A percentile compares a stretch with the other conserved stretches of the same genome.
These are phyloP conservation scores for Nowickia ferox DNA, from an alignment of 2,888 invertebrate species.

Conservation along the genomic window DNA sequence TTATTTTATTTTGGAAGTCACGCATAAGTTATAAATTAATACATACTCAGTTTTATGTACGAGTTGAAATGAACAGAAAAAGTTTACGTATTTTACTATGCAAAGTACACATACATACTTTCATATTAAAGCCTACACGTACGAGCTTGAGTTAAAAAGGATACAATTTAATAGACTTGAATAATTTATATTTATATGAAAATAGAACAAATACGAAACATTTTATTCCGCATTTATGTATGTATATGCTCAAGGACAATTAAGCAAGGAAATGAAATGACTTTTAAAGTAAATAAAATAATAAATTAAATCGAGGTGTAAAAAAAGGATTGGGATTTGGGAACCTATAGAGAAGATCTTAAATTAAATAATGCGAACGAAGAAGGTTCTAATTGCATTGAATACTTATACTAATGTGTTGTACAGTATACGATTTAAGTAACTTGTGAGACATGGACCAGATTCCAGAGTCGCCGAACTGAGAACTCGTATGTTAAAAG, in stretches of 20 bases:
- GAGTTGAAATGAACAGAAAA: neutral
- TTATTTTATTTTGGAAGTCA: slow-evolving; percentile 64
- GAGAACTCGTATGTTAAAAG: too few relatives aligned
- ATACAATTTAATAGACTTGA: slow-evolving; percentile 52
- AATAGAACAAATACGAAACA: neutral
- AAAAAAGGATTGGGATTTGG: neutral
- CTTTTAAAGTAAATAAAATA: slow-evolving; percentile 21
- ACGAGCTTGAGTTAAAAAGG: neutral
- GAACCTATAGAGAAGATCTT: too few relatives aligned
- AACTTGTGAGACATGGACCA: too few relatives aligned
- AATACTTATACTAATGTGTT: too few relatives aligned
- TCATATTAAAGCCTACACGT: neutral
- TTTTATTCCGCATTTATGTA: slow-evolving; percentile 14
- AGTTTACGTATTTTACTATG: too few relatives aligned
- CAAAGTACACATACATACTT: neutral
- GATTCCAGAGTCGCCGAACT: too few relatives aligned
- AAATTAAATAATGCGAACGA: too few relatives aligned
- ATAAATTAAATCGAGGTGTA: slow-evolving; percentile 17
- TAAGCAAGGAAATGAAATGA: slow-evolving; percentile 28
- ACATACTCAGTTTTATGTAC: slow-evolving; percentile 44
- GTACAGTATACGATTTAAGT: too few relatives aligned
- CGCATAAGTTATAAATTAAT: slow-evolving; percentile 67
- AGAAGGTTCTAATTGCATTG: too few relatives aligned
- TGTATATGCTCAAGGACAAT: slow-evolving; percentile 26
- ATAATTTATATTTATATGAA: neutral